Base-by-base conservation (phyloP, 1,140 invertebrate genomes). In the Dinoponera quadriceps region DNA sequence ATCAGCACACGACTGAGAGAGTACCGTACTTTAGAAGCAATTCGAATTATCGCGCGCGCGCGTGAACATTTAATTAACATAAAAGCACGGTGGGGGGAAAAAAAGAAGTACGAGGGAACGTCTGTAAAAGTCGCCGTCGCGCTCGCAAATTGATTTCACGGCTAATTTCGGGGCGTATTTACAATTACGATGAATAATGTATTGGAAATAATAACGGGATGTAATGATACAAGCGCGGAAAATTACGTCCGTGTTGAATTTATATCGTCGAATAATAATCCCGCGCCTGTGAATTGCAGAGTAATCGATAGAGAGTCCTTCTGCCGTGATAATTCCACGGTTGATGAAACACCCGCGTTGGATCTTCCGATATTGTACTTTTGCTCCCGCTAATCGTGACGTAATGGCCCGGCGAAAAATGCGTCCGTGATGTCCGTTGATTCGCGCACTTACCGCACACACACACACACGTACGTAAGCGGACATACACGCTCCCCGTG, bases 101-200 rank as follows among this genome's bases (percentile, higher is more conserved):
- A n/a, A n/a, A n/a, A n/a, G 16, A 38, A 20, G 44, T 38, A 59
- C 14, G 62, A 63, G 29, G 25, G 29, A 68, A 38, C 25, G 54
- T 66, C 54, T 66, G 20, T 68, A 78, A 55, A 33, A 33, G 5
- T 68, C 22, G 44, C 1, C 54, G 29, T 77, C 74, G 54, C 49
- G 18, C 5, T 9, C 33, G 38, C 18, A 20, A 4, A 25, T 20
- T 29, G 49, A 78, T 57, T 78, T 69, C 20, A 57, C 49, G 69
- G 29, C 13, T 69, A 69, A n/a, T 78, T 78, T n/a, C 27, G 49
- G 51, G 7, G 7, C 48, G 51, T 77, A 65, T 77, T 63, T 77
- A 77, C 44, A 77, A 77, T 66, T 51, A 66, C 20, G 20, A 78
- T 38, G 66, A 66, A 78, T 66, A 55, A 68, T 44, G 38, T 20